A percentile compares a stretch with the other conserved stretches of the same genome.
Evolutionary conservation across 1,140 invertebrate species (phyloP).

Genomic region (Aethina tumida): DNA sequence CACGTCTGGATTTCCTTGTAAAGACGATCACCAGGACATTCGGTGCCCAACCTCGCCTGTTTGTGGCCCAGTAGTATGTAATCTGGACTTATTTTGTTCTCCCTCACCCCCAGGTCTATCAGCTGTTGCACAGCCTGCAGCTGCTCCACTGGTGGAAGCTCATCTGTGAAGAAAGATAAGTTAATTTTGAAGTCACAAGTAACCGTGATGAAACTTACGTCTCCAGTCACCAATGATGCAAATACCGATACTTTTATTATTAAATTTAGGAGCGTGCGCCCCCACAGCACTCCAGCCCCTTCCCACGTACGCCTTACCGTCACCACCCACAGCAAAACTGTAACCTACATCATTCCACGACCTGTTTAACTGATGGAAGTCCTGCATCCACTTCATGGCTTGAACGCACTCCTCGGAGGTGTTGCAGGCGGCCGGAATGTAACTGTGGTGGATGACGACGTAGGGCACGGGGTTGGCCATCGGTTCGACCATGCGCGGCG

Average conservation of each 20-base stretch:
- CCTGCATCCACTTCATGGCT: slow-evolving; percentile 47
- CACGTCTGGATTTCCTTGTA: slow-evolving; percentile 53
- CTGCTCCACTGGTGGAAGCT: slow-evolving; percentile 47
- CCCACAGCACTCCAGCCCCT: slow-evolving; percentile 63
- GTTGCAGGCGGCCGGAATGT: slow-evolving; percentile 47
- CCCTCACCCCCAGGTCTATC: slow-evolving; percentile 50
- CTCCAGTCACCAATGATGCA: slow-evolving; percentile 59
- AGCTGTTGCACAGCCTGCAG: slow-evolving; percentile 47
- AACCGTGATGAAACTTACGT: slow-evolving; percentile 33
- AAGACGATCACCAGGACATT: slow-evolving; percentile 57
- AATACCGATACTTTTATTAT: slow-evolving; percentile 62
- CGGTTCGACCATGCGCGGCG: slow-evolving; percentile 35
- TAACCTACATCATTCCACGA: slow-evolving; percentile 65
- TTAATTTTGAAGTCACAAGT: slow-evolving; percentile 1
- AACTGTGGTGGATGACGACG: slow-evolving; percentile 70
- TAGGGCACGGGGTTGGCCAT: slow-evolving; percentile 54
- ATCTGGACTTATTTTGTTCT: slow-evolving; percentile 45
- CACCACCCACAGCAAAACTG: slow-evolving; percentile 67
- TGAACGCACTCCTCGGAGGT: slow-evolving; percentile 39
- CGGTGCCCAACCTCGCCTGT: slow-evolving; percentile 50
- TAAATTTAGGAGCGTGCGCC: slow-evolving; percentile 60
- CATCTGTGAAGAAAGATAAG: slow-evolving; percentile 33
- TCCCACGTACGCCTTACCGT: slow-evolving; percentile 64
- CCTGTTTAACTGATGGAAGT: slow-evolving; percentile 40
- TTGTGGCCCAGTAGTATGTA: slow-evolving; percentile 60